These are phyloP conservation scores for Antechinus flavipes DNA, from an alignment of 2,113 vertebrate genomes.

Conservation along the genomic window DNA sequence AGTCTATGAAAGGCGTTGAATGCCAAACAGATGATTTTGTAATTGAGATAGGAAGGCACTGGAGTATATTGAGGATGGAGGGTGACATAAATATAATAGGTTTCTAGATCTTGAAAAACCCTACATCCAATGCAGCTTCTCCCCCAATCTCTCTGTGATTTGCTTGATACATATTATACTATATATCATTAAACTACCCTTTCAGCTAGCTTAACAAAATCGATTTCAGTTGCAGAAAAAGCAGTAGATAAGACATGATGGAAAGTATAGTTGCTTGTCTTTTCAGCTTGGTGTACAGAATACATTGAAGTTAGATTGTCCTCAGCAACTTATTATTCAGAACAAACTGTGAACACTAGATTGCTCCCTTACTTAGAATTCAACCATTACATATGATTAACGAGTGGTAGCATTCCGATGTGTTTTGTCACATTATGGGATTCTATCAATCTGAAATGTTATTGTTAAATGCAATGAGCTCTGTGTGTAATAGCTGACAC, in stretches of 20 bases:
- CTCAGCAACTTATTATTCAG: constrained; percentile 50
- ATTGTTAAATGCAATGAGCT: constrained; percentile 59
- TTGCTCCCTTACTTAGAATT: constrained; percentile 37
- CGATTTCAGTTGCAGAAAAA: constrained; percentile 45
- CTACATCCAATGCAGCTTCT: not conserved
- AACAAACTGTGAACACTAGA: constrained; percentile 17
- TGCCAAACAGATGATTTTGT: not conserved
- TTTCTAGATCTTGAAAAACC: not conserved
- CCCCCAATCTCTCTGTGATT: not conserved
- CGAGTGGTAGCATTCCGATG: constrained; percentile 18
- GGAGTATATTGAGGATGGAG: not conserved
- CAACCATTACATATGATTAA: constrained; percentile 58
- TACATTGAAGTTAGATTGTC: constrained; percentile 23
- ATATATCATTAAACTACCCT: constrained; percentile 2
- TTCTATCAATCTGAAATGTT: constrained; percentile 64
- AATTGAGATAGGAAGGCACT: not conserved
- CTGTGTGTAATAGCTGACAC: constrained; percentile 60
- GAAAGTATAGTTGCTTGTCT: constrained; percentile 37
- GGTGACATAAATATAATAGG: not conserved
- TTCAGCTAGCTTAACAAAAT: not conserved
- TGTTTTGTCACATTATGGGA: constrained; percentile 52
- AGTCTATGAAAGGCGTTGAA: not conserved
- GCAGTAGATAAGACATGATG: constrained; percentile 5
- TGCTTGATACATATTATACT: not conserved
- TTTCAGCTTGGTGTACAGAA: constrained; percentile 29